Base-by-base conservation (phyloP, 2,113 vertebrate species). In the Phrynosoma blainvillii region DNA sequence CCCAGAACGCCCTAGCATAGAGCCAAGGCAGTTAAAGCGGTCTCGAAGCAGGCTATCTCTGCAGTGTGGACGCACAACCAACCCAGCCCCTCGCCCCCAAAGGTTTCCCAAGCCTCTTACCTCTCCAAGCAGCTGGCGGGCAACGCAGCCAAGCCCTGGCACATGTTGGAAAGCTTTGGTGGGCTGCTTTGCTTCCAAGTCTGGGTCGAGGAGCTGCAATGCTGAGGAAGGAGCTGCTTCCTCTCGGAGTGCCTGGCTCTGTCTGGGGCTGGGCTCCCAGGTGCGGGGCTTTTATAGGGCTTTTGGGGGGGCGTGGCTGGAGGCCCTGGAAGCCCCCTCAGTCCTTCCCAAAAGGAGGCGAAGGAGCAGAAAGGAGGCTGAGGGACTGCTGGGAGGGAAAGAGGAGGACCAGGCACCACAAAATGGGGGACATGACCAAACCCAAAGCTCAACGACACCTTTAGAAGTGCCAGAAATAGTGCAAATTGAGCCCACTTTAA, bases 101-200 rank as follows among this genome's bases (percentile, higher is more conserved):
- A 23, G 0, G 0, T 78, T 83, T 59, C 1, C 80, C 0, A 54
- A 87, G 85, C 65, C 79, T 85, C 95, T 95, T 98, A 99, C 98
- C 98, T 98, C 95, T 99, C 98, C 94, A 98, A 92, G 94, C 97
- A 98, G 95, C 96, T 93, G 93, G 93, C 93, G 30, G 98, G 97
- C 86, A 98, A 96, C 0, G 95, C 89, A 89, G 97, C 87, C 88
- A 98, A 94, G 90, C 96, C 98, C 93, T 95, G 97, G 93, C 98
- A 98, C 98, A 98, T 98, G 92, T 89, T 95, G 94, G 74, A 88
- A 88, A 82, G 87, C 42, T 59, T 59, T 59, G 14, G 90, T 87
- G 65, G 59, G 90, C 52, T 18, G 82, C 80, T 90, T 82, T 90
- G 42, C 93, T 75, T 92, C 89, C 47, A 47, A 87, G 40, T 92